Base-by-base conservation (phyloP, 2,113 vertebrate genomes). In the Scopus umbretta region DNA sequence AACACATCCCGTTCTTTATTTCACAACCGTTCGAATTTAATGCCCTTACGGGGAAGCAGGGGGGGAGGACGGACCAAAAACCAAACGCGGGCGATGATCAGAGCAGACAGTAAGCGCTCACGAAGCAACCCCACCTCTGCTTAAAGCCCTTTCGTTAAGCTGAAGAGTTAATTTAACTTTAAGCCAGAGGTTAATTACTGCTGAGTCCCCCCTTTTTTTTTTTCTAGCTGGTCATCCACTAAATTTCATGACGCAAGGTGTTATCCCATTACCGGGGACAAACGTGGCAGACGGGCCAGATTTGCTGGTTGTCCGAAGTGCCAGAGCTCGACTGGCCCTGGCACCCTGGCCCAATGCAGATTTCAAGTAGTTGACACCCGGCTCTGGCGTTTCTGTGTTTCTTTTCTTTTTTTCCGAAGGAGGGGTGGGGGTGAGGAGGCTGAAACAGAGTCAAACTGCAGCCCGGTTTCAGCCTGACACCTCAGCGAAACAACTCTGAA, bases 401-500 rank as follows among this genome's bases (percentile, higher is more conserved):
- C 15, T 25, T 30, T 20, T 68, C 13, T 17, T 11, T 12, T 7
- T 11, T 30, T 50, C 40, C 29, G 14, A 36, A 38, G 16, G 22
- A 52, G 21, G 40, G 56, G 14, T 94, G 74, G 87, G 96, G 36
- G 67, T 86, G 89, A 93, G 67, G 91, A 97, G 94, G 79, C 18
- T 81, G 88, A 97, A 97, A 21, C 90, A 92, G 87, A 92, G 93
- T 78, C 82, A 92, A 94, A 88, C 93, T 90, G 59, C 88, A 96
- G 95, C 87, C 92, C 2, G 12, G 89, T 96, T 80, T 94, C 96
- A 94, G 97, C 75, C 96, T 84, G 94, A 96, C 97, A 97, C 96
- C 95, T 97, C 68, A 22, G 95, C 5, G 6, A 96, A 97, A 97
- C 89, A 96, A 95, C 97, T 94, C 74, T 58, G 96, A 95, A 96